phyloP scores from a whole-genome alignment of 2,113 vertebrate genomes.

The Xiphophorus couchianus region DNA sequence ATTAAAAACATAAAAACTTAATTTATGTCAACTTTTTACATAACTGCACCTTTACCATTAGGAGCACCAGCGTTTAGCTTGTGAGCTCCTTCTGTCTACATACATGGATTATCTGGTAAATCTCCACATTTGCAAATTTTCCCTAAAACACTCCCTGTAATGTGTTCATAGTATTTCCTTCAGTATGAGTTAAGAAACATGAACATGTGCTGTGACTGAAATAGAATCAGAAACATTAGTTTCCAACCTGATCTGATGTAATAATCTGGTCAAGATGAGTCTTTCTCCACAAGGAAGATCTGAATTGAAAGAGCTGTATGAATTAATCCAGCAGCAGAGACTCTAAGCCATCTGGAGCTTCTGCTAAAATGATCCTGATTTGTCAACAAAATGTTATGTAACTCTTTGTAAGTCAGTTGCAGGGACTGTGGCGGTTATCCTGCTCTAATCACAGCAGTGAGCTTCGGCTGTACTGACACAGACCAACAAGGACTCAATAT shows the following conservation, averaged over 20 bases:
- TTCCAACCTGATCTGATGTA: neutral
- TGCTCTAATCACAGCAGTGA: slow-evolving; percentile 2
- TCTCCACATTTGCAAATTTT: too few species aligned
- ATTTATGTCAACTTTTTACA: too few species aligned
- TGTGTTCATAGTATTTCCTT: too few species aligned
- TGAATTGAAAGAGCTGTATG: slow-evolving; percentile 9
- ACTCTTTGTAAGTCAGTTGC: slow-evolving; percentile 41
- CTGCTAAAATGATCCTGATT: slow-evolving; percentile 46
- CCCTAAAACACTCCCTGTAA: too few species aligned
- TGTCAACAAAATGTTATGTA: slow-evolving; percentile 54
- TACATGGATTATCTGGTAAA: too few species aligned
- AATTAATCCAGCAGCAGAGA: slow-evolving; percentile 50
- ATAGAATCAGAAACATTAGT: neutral
- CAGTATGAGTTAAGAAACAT: neutral
- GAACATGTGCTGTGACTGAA: neutral
- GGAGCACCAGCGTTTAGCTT: too few species aligned
- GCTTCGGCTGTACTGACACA: slow-evolving; percentile 3
- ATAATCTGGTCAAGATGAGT: neutral
- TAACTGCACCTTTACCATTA: too few species aligned
- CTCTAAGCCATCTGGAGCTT: slow-evolving; percentile 24
- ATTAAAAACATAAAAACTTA: too few species aligned
- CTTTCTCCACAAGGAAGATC: neutral
- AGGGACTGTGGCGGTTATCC: slow-evolving; percentile 27
- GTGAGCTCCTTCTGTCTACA: too few species aligned
- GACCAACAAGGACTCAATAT: neutral